Percentiles rank a stretch among this genome's conserved stretches.
Evolutionary conservation across 2,113 vertebrate genomes (phyloP).

Genomic region (Hypocryptadius cinnamomeus): DNA sequence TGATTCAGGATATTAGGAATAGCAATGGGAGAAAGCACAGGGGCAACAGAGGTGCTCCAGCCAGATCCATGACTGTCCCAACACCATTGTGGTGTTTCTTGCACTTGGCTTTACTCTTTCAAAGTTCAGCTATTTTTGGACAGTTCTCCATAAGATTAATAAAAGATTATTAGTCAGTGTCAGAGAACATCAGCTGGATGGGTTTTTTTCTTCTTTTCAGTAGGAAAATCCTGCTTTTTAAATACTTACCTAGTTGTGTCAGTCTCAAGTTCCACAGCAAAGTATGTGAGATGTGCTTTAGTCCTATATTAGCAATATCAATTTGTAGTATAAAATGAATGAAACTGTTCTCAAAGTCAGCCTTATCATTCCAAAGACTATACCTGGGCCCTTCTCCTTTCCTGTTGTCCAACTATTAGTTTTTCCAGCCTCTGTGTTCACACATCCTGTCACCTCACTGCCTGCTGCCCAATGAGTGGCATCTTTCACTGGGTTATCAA

Average conservation of each 20-base stretch:
- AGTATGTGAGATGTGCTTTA: background rate
- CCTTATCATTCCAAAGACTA: background rate
- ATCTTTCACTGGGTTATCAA: background rate
- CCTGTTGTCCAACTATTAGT: background rate
- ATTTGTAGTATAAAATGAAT: background rate
- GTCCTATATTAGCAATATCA: background rate
- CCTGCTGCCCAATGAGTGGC: background rate
- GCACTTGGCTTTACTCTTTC: background rate
- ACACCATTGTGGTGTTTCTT: background rate
- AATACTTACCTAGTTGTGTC: background rate
- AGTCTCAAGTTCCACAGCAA: background rate
- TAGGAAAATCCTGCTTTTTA: background rate
- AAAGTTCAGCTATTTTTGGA: background rate
- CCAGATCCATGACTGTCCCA: background rate
- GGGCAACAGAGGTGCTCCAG: background rate
- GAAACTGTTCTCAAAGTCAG: background rate
- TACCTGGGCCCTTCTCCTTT: background rate
- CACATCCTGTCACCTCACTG: background rate
- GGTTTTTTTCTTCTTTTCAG: background rate
- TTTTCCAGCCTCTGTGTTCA: background rate
- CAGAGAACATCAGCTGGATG: background rate
- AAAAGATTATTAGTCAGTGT: background rate
- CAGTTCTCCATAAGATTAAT: background rate
- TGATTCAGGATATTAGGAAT: background rate
- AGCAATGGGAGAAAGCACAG: background rate